Evolutionary conservation across 2,888 invertebrate species (phyloP).

Genomic region (Cyaniris semiargus): DNA sequence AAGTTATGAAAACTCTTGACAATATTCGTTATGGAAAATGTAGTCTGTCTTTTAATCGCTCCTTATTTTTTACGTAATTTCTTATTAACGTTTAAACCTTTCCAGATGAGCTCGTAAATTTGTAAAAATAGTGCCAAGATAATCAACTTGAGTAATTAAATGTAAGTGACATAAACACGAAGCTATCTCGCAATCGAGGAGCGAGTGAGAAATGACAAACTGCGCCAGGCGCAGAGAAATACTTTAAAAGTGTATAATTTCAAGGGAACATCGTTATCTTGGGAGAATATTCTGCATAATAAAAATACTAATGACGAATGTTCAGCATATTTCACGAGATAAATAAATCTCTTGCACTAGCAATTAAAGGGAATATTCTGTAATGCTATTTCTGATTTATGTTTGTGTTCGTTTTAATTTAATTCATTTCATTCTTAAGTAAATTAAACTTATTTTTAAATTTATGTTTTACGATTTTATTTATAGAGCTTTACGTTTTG

Average conservation of each 20-base stretch:
- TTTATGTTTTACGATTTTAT: conserved; percentile 6
- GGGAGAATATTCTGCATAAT: conserved; percentile 59
- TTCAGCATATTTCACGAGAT: conserved; percentile 50
- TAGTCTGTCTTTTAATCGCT: not conserved
- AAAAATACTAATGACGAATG: conserved; percentile 62
- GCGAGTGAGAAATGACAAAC: conserved; percentile 77
- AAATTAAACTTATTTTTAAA: conserved; percentile 22
- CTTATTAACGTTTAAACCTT: not conserved
- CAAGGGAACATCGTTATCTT: conserved; percentile 54
- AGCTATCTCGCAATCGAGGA: conserved; percentile 76
- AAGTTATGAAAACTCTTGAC: not conserved
- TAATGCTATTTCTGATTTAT: conserved; percentile 26
- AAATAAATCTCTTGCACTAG: conserved; percentile 27
- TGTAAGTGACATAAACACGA: conserved; percentile 76
- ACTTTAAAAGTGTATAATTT: conserved; percentile 71
- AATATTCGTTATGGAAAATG: not conserved
- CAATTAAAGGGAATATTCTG: conserved; percentile 29
- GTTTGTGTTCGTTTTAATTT: conserved; percentile 20
- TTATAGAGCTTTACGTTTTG: not conserved
- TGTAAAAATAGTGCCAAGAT: conserved; percentile 49
- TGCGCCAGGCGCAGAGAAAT: conserved; percentile 65
- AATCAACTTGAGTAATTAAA: conserved; percentile 75
- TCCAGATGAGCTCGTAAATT: not conserved
- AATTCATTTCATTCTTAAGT: conserved; percentile 21
- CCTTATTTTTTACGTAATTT: not conserved